phyloP scores from a whole-genome alignment of 2,113 vertebrate genomes.

The Martes martes region DNA sequence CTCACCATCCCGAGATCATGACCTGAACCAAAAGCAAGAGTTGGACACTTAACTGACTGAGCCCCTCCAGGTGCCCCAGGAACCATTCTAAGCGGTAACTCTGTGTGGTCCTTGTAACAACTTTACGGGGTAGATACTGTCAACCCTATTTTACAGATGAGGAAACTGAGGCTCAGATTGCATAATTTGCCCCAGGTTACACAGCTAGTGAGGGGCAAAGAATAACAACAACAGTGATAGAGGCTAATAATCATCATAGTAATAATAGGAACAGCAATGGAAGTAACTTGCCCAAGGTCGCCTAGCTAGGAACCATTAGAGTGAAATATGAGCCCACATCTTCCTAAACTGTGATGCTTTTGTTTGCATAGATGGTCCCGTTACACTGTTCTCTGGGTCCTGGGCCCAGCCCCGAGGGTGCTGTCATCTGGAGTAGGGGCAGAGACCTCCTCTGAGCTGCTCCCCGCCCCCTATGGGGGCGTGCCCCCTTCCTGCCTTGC shows the following conservation, averaged over 20 bases:
- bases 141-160: background rate
- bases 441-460: background rate
- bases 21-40: background rate
- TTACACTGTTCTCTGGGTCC: background rate
- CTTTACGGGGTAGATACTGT: background rate
- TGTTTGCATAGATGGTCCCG: background rate
- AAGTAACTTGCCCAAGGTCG: background rate
- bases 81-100: background rate
- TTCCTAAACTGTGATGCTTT: background rate
- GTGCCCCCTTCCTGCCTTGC: background rate
- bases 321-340: background rate
- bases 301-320: too few species aligned
- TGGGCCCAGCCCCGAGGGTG: background rate
- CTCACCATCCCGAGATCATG: background rate
- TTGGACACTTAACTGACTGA: background rate
- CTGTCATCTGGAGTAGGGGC: background rate
- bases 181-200: background rate
- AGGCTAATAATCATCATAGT: background rate
- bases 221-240: background rate
- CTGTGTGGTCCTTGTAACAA: background rate
- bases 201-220: background rate
- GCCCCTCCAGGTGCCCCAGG: background rate
- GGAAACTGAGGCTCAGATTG: background rate
- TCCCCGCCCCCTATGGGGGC: fast-evolving
- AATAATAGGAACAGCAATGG: background rate